These are phyloP conservation scores for Drepana arcuata DNA, from an alignment of 1,140 invertebrate species.

Conservation along the genomic window DNA sequence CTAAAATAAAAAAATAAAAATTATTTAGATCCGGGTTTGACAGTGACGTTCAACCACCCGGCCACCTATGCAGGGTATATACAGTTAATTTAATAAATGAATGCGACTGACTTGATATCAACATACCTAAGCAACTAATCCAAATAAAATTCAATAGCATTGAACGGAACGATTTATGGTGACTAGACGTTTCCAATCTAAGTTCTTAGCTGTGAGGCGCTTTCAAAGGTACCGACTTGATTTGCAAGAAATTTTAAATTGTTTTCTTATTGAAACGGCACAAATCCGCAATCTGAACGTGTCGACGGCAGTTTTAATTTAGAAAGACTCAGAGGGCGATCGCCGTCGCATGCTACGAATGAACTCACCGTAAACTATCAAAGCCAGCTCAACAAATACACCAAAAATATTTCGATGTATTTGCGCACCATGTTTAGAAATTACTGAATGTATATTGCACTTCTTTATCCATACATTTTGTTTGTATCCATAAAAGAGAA, in stretches of 20 bases:
- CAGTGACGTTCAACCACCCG: no score
- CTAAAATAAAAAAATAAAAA: no score
- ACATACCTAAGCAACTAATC: no score
- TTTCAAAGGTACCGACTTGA: background rate
- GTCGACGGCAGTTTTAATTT: slow-evolving; percentile 37
- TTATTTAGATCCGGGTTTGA: no score
- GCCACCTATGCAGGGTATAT: no score
- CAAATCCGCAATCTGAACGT: slow-evolving; percentile 11
- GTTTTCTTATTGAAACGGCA: slow-evolving; percentile 4
- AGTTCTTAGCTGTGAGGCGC: background rate
- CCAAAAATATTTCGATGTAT: no score
- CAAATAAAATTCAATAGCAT: no score
- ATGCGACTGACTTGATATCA: no score
- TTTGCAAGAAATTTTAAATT: no score
- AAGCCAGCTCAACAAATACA: no score
- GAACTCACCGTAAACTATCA: slow-evolving; percentile 13
- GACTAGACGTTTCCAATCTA: background rate
- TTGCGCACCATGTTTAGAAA: background rate
- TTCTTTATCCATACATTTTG: background rate
- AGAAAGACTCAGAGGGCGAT: slow-evolving; percentile 28
- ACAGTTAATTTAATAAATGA: no score
- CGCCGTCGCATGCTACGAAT: slow-evolving; percentile 21
- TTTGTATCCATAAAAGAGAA: background rate
- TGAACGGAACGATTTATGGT: no score
- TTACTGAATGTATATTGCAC: background rate